Evolutionary conservation across 2,113 vertebrate species (phyloP).

Genomic region (Lepidothrix coronata): DNA sequence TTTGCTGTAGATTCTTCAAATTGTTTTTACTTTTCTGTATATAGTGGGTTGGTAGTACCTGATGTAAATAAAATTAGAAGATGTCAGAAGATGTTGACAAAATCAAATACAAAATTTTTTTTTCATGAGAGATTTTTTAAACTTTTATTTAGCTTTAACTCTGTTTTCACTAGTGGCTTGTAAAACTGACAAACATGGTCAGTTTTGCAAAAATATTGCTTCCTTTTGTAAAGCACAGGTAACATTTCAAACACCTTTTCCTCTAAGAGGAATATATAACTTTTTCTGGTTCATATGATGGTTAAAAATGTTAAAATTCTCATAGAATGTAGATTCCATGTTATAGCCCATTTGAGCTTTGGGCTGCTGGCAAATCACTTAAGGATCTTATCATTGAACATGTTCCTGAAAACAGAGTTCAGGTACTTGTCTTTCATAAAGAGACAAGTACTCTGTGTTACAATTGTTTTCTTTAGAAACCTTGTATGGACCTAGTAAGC

Average conservation of each 20-base stretch:
- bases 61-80: background rate
- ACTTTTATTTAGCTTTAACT: background rate
- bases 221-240: background rate
- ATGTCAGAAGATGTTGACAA: background rate
- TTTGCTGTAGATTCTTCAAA: background rate
- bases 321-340: background rate
- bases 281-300: background rate
- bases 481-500: background rate
- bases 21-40: background rate
- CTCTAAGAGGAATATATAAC: background rate
- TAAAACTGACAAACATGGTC: background rate
- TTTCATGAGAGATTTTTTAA: background rate
- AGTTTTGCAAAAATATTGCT: background rate
- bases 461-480: background rate
- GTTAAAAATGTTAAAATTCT: background rate
- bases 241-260: background rate
- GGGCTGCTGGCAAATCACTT: background rate
- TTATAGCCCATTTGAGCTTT: background rate
- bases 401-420: background rate
- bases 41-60: background rate
- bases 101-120: background rate
- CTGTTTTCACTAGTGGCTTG: background rate
- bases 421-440: background rate
- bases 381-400: background rate
- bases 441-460: background rate